phyloP scores from a whole-genome alignment of 2,888 invertebrate species.

The Ashinkailepas kermadecensis region DNA sequence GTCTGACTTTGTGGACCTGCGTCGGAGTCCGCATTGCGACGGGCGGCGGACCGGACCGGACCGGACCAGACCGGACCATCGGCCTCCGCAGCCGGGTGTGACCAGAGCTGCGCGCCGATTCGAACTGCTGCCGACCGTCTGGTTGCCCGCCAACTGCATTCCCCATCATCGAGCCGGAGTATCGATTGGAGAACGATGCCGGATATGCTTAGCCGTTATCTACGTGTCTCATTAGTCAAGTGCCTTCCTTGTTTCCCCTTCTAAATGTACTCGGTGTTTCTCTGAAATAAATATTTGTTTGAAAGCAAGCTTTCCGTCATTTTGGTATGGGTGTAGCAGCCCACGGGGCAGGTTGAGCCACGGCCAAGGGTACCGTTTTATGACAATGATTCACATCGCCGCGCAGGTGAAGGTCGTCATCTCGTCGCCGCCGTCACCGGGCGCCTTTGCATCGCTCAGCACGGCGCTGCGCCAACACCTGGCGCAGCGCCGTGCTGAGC shows the following conservation, averaged over 20 bases:
- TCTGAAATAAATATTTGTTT: slow-evolving; percentile 18
- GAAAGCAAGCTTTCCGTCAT: background rate
- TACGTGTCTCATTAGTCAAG: slow-evolving; percentile 21
- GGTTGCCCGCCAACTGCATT: background rate
- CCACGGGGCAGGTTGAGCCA: too few relatives aligned
- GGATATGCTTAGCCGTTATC: background rate
- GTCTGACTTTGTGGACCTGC: background rate
- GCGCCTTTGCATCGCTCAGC: too few relatives aligned
- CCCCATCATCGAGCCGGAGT: slow-evolving; percentile 25
- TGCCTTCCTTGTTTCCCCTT: slow-evolving; percentile 26
- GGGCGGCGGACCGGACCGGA: background rate
- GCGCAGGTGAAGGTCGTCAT: too few relatives aligned
- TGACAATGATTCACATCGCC: too few relatives aligned
- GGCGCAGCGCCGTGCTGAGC: too few relatives aligned
- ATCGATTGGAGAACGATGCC: background rate
- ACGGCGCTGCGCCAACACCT: too few relatives aligned
- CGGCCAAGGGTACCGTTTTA: background rate
- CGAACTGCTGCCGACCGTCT: background rate
- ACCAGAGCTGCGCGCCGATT: background rate
- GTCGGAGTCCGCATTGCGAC: too few relatives aligned
- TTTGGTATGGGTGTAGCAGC: background rate
- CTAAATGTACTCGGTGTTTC: background rate
- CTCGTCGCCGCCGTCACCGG: too few relatives aligned
- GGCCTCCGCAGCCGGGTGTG: background rate
- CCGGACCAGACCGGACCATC: background rate